Evolutionary conservation across 2,113 vertebrate genomes (phyloP), one percentile per base, ranked within the genome.

Genomic region (Arothron firmamentum): DNA sequence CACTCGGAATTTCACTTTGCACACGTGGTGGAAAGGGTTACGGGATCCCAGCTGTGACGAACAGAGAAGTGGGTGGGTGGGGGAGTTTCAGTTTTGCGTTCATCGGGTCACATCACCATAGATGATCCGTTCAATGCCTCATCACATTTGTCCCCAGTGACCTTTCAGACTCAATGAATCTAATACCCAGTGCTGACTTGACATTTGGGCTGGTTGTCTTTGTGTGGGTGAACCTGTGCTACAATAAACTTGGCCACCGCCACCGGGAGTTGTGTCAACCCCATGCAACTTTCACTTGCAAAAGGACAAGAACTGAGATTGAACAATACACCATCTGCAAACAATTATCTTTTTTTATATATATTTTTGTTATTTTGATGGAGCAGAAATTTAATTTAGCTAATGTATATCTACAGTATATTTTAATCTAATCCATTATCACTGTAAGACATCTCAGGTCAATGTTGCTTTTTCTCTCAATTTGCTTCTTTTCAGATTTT

Each of bases 151-250:
- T 43, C 69, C 88, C 42, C 68, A 4, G 19, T 76, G 76, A 83
- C 83, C 78, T 58, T 41, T 1, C 62, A 55, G 49, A 17, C 59
- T 34, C 59, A 68, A 72, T 28, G 65, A 62, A 62, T 68, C 71
- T 65, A 72, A 56, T 28, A 43, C 51, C 62, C 74, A 69, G 23
- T 74, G 84, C 84, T 88, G 87, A 87, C 71, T 9, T 59, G 46
- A 56, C 76, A 62, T 62, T 89, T 65, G 62, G 57, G 78, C 53
- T 47, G 20, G 56, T 6, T 43, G 55, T 65, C 74, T 81, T 85
- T 88, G 80, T 86, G 45, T 53, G 51, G 17, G 51, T 61, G 43
- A 72, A 70, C 80, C 13, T 41, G 59, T 49, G 23, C 20, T 42
- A 59, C 72, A 85, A 75, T 75, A 56, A 70, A 63, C 69, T 58